These are phyloP conservation scores for Yasuhikotakia modesta DNA, from an alignment of 2,797 vertebrate species.

Conservation along the genomic window DNA sequence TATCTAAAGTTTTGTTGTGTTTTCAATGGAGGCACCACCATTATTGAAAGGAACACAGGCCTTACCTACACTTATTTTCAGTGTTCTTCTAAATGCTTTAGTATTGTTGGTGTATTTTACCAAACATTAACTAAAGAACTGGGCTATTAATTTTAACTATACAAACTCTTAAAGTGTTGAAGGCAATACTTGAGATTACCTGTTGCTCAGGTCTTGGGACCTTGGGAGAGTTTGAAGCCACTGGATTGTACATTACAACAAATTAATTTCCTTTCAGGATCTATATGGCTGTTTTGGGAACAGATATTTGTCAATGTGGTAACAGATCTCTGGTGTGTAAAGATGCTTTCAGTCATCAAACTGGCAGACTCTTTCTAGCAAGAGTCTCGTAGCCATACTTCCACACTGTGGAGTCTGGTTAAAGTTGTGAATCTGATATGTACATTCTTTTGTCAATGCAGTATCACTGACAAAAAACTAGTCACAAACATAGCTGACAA, in stretches of 20 bases:
- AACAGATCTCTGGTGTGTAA: not conserved
- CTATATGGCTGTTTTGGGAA: not conserved
- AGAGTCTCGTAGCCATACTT: not conserved
- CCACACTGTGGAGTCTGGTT: not conserved
- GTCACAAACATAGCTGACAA: not conserved
- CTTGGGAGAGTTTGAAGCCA: not conserved
- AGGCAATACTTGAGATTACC: not conserved
- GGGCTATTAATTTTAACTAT: not conserved
- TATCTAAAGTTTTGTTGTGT: not conserved
- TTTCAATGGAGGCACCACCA: not conserved
- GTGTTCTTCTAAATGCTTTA: not conserved
- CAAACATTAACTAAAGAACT: constrained; percentile 5
- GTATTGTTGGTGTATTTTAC: constrained; percentile 16
- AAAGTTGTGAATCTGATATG: not conserved
- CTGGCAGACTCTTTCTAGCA: constrained; percentile 4
- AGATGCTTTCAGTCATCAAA: not conserved
- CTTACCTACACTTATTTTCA: not conserved
- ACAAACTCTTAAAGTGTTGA: not conserved
- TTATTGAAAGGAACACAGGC: constrained; percentile 20
- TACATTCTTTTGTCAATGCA: not conserved
- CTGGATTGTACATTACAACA: not conserved
- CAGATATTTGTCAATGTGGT: not conserved
- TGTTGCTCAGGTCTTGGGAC: not conserved
- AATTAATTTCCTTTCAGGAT: not conserved
- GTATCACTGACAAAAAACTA: not conserved